Evolutionary conservation across 2,888 invertebrate genomes (phyloP).

Genomic region (Conomelus anceps): DNA sequence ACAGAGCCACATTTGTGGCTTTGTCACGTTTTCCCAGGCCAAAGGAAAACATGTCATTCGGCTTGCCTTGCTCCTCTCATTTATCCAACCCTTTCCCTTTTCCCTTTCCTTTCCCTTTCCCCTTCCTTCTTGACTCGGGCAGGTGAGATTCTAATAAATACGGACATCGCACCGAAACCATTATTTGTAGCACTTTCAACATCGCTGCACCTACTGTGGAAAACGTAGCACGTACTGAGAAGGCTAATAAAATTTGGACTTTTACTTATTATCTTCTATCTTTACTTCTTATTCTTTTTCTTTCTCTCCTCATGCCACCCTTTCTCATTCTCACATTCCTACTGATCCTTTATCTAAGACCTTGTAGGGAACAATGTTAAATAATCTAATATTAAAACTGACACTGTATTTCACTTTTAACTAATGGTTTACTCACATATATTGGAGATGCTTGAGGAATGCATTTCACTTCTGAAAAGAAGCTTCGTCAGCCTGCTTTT

Average conservation of each 20-base stretch:
- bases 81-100: not conserved
- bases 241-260: not conserved
- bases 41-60: not conserved
- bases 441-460: too few relatives aligned
- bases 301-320: not conserved
- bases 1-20: too few relatives aligned
- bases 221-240: not conserved
- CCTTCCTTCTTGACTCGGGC: not conserved
- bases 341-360: too few relatives aligned
- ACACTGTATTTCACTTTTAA: too few relatives aligned
- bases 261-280: too few relatives aligned
- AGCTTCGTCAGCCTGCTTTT: too few relatives aligned
- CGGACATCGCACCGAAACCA: not conserved
- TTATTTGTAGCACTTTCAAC: slow-evolving; percentile 7
- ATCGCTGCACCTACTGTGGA: not conserved
- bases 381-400: too few relatives aligned
- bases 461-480: too few relatives aligned
- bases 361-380: too few relatives aligned
- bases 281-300: not conserved
- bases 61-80: not conserved
- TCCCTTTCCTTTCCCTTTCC: not conserved
- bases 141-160: not conserved
- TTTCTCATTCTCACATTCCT: not conserved
- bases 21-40: not conserved
- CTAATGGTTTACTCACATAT: too few relatives aligned